Percentiles rank a stretch among this genome's conserved stretches.
These are phyloP conservation scores for Heloderma charlesbogerti DNA, from an alignment of 2,113 vertebrate genomes.

Conservation along the genomic window DNA sequence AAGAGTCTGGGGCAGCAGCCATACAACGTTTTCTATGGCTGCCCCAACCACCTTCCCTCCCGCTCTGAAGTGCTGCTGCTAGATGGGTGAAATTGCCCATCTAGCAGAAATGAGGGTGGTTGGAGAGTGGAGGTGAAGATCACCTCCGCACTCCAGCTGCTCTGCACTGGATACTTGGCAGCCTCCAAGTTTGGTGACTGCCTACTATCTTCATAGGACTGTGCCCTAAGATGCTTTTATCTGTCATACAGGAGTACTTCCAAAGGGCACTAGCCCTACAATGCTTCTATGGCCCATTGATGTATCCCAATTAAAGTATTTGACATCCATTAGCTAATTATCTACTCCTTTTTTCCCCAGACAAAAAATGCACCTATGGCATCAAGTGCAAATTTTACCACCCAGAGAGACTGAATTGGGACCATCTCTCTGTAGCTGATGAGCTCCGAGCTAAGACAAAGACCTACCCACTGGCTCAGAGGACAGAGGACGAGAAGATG, in stretches of 20 bases:
- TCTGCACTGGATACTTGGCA: no score
- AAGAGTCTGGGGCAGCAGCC: no score
- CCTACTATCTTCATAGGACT: no score
- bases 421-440: conserved; percentile 86
- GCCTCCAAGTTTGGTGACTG: no score
- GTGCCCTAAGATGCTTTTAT: background rate
- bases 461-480: background rate
- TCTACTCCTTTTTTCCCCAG: conserved; percentile 64
- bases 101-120: no score
- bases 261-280: background rate
- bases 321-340: background rate
- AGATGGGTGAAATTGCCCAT: no score
- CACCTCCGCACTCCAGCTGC: no score
- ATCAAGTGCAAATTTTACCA: conserved; percentile 94
- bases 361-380: conserved; percentile 93
- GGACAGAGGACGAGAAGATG: conserved; percentile 59
- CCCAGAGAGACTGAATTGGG: conserved; percentile 81
- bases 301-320: background rate
- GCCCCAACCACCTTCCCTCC: no score
- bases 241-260: background rate
- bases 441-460: conserved; percentile 85
- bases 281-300: background rate
- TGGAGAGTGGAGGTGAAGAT: no score
- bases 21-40: no score
- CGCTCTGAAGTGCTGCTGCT: no score